Evolutionary conservation across 2,797 vertebrate genomes (phyloP).

Genomic region (Gastrophryne carolinensis): DNA sequence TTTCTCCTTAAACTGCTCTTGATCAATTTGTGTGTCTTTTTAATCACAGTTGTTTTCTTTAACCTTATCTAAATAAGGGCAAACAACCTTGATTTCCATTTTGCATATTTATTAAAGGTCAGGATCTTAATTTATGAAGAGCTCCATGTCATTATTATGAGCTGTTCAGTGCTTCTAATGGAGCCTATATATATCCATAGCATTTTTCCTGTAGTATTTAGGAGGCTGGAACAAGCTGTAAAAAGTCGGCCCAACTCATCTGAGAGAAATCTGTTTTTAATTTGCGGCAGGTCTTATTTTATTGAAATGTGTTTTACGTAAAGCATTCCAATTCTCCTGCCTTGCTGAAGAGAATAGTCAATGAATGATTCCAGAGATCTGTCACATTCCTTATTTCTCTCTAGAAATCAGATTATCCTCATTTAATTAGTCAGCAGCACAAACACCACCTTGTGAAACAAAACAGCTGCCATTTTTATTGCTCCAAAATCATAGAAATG

Average conservation of each 20-base stretch:
- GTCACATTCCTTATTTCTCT: constrained; percentile 32
- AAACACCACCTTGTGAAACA: constrained; percentile 8
- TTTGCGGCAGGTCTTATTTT: constrained; percentile 21
- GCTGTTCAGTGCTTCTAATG: constrained; percentile 12
- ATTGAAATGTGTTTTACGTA: constrained; percentile 26
- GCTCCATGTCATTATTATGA: constrained; percentile 20
- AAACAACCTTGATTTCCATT: not conserved
- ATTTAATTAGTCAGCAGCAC: constrained; percentile 27
- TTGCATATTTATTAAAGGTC: constrained; percentile 35
- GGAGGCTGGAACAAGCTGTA: constrained; percentile 28
- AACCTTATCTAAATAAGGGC: not conserved
- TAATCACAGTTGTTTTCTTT: not conserved
- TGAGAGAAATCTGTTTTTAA: constrained; percentile 38
- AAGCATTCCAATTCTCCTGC: not conserved
- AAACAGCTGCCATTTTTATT: constrained; percentile 37
- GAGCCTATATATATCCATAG: constrained; percentile 25
- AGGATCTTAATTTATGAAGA: constrained; percentile 11
- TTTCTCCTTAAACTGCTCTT: no score
- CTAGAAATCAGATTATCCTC: constrained; percentile 38
- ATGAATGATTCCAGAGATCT: constrained; percentile 23
- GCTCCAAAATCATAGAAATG: constrained; percentile 2
- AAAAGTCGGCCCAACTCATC: constrained; percentile 35
- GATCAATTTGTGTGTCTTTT: no score
- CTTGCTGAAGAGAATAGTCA: not conserved
- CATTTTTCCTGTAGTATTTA: constrained; percentile 19